Evolutionary conservation across 2,888 invertebrate genomes (phyloP).

Genomic region (Actias luna): DNA sequence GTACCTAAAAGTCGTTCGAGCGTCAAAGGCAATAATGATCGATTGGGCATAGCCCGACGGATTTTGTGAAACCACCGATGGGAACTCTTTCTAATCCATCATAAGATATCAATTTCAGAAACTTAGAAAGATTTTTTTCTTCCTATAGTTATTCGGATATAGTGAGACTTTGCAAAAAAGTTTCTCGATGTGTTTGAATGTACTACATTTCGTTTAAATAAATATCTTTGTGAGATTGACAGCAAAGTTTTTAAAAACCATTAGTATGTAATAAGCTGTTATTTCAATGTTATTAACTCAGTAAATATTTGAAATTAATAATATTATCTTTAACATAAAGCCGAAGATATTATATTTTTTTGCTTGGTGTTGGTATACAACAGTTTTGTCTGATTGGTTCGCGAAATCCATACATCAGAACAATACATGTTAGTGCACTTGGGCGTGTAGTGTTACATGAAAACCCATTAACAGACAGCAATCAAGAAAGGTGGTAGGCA

Average conservation of each 20-base stretch:
- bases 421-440: no score
- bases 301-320: no score
- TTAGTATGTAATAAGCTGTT: background rate
- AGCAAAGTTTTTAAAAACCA: no score
- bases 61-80: slow-evolving; percentile 1
- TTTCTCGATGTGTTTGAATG: background rate
- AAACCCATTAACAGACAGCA: no score
- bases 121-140: background rate
- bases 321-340: no score
- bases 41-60: slow-evolving; percentile 27
- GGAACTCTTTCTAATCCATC: slow-evolving; percentile 13
- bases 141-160: background rate
- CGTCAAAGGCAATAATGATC: slow-evolving; percentile 45
- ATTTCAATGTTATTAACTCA: background rate
- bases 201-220: background rate
- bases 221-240: no score
- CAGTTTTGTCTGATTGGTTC: no score
- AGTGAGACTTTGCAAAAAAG: background rate
- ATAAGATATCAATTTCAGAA: background rate
- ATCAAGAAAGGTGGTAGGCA: no score
- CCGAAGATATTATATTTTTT: no score
- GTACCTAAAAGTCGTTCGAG: slow-evolving; percentile 48
- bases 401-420: no score
- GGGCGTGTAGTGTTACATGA: no score
- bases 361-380: no score